Conservation (phyloP, 2,888 invertebrate species). For the Cybosia mesomella region DNA sequence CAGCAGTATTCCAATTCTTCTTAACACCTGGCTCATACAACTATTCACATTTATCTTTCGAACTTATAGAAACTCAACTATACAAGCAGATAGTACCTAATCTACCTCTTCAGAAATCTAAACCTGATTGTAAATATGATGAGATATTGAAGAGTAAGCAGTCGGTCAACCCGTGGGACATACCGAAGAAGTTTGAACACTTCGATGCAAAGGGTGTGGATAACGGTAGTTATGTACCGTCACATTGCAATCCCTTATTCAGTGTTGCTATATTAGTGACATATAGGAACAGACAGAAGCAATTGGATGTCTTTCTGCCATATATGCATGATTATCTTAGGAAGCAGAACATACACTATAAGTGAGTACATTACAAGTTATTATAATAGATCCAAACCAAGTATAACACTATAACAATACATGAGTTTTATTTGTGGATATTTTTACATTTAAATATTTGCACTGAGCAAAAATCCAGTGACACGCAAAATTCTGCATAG, state of each 20-base stretch:
- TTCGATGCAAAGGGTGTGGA: constrained; percentile 62
- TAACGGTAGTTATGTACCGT: constrained; percentile 72
- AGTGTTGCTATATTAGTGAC: constrained; percentile 95
- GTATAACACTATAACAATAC: too few species aligned
- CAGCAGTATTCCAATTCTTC: constrained; percentile 62
- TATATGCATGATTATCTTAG: constrained; percentile 96
- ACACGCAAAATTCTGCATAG: too few species aligned
- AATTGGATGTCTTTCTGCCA: constrained; percentile 92
- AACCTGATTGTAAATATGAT: constrained; percentile 71
- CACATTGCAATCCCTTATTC: constrained; percentile 74
- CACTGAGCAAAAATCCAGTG: too few species aligned
- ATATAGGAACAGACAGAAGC: constrained; percentile 91
- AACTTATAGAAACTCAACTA: constrained; percentile 58
- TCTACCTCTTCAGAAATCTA: constrained; percentile 51
- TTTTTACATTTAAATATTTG: too few species aligned
- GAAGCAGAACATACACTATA: constrained; percentile 93
- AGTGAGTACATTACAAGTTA: constrained; percentile 60
- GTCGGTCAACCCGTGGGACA: constrained; percentile 56
- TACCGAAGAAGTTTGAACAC: constrained; percentile 59
- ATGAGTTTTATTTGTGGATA: too few species aligned
- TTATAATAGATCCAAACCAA: not conserved
- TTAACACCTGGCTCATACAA: constrained; percentile 61
- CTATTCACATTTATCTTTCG: constrained; percentile 63
- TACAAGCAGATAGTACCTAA: constrained; percentile 52
- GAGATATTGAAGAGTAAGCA: constrained; percentile 62